Evolutionary conservation across 2,113 vertebrate species (phyloP).

Genomic region (Trematocara variabile): DNA sequence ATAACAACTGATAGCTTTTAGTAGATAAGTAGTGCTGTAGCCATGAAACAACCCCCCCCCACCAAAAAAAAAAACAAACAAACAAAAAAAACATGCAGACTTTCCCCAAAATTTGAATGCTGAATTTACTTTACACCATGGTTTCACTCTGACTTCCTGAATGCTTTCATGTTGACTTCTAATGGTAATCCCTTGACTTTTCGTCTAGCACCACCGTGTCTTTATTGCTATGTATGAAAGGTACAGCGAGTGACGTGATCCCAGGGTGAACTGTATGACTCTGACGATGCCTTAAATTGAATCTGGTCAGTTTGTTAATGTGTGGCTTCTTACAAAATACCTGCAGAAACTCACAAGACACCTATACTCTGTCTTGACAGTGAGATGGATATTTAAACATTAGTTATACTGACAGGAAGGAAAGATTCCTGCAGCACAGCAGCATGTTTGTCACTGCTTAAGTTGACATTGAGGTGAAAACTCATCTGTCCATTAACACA

Average conservation of each 20-base stretch:
- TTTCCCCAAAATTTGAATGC: background rate
- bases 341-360: fast-evolving
- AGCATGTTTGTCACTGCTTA: background rate
- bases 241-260: background rate
- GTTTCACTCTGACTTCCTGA: background rate
- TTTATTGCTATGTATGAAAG: background rate
- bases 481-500: background rate
- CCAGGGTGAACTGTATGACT: background rate
- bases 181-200: background rate
- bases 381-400: background rate
- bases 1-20: background rate
- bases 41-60: background rate
- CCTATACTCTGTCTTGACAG: background rate
- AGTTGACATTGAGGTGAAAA: fast-evolving
- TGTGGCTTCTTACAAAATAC: background rate
- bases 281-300: background rate
- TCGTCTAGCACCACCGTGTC: background rate
- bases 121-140: background rate
- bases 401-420: fast-evolving
- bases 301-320: background rate
- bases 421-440: background rate
- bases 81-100: background rate
- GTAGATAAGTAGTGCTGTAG: background rate
- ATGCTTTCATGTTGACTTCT: background rate
- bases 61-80: too few species aligned